Evolutionary conservation across 2,888 invertebrate genomes (phyloP), one percentile per base, ranked within the genome.

Genomic region (Chloroclysta siterata): DNA sequence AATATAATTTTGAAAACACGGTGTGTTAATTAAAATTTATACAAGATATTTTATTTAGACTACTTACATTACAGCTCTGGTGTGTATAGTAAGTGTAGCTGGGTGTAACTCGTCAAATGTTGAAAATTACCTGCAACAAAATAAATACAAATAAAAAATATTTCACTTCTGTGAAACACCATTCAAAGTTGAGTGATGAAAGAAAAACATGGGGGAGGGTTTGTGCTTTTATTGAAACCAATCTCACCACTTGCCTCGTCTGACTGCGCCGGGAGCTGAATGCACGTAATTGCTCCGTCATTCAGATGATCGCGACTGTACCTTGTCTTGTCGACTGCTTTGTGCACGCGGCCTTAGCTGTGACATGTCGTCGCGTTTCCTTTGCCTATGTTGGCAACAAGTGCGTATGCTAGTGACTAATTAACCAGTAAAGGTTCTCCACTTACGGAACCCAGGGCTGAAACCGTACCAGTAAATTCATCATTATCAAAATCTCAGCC

Each of bases 181-280:
- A 84, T 90, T 88, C 89, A 87, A 80, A 82, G 84, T 85, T 81
- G 76, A 85, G 82, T 83, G 90, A 89, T 89, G 89, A 91, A 91
- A 91, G 91, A 90, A 91, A 90, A 92, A 92, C 91, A 89, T 84
- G 86, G 89, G 85, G 87, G 87, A 81, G 88, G 87, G 85, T 82
- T 82, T 89, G 90, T 83, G 87, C 90, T 91, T 92, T 91, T 92
- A 91, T 93, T 90, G 90, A 89, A 90, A 91, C 90, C 90, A 89
- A 93, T 93, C 91, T 88, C 87, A 84, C 82, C 91, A 90, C 89
- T 91, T 90, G 90, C 84, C 85, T 81, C 85, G 84, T 79, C 87
- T 87, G 86, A 86, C 89, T 90, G 86, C 84, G 84, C 86, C 79
- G 78, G 74, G 79, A 83, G 85, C 82, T 90, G 86, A 89, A 89